Evolutionary conservation across 1,140 invertebrate genomes (phyloP).

Genomic region (Leptinotarsa texana): DNA sequence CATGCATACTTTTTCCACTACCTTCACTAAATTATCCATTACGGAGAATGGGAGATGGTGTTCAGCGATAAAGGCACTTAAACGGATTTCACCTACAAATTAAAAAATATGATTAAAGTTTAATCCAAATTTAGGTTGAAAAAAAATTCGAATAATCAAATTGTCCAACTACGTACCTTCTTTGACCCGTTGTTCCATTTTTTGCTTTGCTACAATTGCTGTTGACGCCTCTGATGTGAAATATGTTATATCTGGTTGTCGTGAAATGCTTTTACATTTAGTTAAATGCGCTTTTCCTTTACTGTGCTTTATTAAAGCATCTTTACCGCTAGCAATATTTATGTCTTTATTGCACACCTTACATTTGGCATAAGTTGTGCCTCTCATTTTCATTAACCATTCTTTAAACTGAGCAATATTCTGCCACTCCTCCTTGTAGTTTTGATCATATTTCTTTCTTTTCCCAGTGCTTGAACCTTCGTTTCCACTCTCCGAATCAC

Average conservation of each 20-base stretch:
- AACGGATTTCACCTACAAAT: not conserved
- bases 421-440: constrained; percentile 28
- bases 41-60: constrained; percentile 32
- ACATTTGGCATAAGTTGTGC: constrained; percentile 25
- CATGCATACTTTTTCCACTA: constrained; percentile 11
- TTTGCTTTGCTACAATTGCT: constrained; percentile 4
- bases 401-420: constrained; percentile 24
- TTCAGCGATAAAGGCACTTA: constrained; percentile 26
- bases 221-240: constrained; percentile 2
- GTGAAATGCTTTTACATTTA: constrained; percentile 17
- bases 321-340: constrained; percentile 29
- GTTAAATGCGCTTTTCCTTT: constrained; percentile 15
- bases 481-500: too few species aligned
- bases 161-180: constrained; percentile 24
- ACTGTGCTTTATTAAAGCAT: constrained; percentile 33
- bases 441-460: constrained; percentile 30
- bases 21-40: constrained; percentile 21
- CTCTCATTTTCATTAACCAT: constrained; percentile 23
- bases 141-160: too few species aligned
- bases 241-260: constrained; percentile 7
- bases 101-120: too few species aligned
- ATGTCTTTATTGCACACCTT: constrained; percentile 31
- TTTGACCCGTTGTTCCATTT: constrained; percentile 30
- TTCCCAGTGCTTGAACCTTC: constrained; percentile 7
- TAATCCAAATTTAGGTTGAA: too few species aligned